Base-by-base conservation (phyloP, 37 sponge, comb jelly and placozoan species). In the Spongia lamella region DNA sequence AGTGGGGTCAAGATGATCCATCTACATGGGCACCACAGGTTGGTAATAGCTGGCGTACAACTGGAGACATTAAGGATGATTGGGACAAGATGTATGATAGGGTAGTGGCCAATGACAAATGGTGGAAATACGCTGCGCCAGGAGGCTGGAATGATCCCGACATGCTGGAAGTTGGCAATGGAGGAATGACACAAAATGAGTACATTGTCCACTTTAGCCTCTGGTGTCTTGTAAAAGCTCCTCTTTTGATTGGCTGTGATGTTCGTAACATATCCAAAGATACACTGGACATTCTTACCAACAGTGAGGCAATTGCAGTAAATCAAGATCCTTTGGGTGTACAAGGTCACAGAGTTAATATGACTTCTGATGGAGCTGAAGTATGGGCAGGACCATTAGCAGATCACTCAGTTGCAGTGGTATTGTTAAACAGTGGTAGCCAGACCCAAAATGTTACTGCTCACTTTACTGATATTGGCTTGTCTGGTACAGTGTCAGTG, bases 31-130 rank as follows among this genome's bases (percentile, higher is more conserved):
- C 86, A 24, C 51, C 79, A 3, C 20, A 27, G 0, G 86, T 93
- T 14, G 93, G 93, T 6, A 93, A 93, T 68, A 93, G 93, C 37
- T 93, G 93, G 93, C 72, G 93, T 7, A 93, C 93, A 13, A 93
- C 93, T 19, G 70, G 68, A 9, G 93, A 93, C 66, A 93, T 93
- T 25, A 4, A 32, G 2, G 89, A 88, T 39, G 59, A 76, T 47
- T 93, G 86, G 86, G 56, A 72, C 31, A 66, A 78, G 53, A 92
- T 87, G 80, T 75, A 84, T 1, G 36, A 9, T 16, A 32, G 75
- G 24, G 80, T 75, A 49, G 84, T 84, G 53, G 22, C 50, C 52
- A 92, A 87, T 50, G 81, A 92, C 17, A 15, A 61, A 24, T 83
- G 80, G 85, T 78, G 73, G 60, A 30, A 51, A 5, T 80, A 77